phyloP scores from a whole-genome alignment of 2,888 invertebrate species.

The Pemphredon lugubris region DNA sequence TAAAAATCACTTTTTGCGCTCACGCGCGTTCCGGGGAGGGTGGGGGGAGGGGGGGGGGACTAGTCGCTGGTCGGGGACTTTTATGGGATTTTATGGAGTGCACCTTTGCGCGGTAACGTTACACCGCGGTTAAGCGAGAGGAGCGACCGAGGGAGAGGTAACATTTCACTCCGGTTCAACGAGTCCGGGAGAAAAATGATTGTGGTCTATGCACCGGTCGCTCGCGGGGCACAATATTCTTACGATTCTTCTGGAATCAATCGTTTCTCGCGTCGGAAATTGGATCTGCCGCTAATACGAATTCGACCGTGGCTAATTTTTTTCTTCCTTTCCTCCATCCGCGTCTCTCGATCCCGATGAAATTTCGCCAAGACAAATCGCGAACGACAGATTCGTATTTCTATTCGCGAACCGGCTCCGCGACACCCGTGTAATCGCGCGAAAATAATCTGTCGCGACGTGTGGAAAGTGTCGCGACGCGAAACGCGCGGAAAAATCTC shows the following conservation, averaged over 20 bases:
- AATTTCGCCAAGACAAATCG: slow-evolving; percentile 1
- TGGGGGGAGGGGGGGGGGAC: too few relatives aligned
- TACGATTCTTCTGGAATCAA: slow-evolving; percentile 51
- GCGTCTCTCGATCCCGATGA: slow-evolving; percentile 21
- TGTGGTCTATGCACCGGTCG: slow-evolving; percentile 64
- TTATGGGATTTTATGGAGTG: slow-evolving; percentile 57
- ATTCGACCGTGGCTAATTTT: slow-evolving; percentile 35
- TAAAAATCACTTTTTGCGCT: slow-evolving; percentile 10
- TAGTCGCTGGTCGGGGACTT: slow-evolving; percentile 50
- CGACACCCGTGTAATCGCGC: too few relatives aligned
- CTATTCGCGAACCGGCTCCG: not conserved
- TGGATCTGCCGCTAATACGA: slow-evolving; percentile 40
- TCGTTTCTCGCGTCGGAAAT: slow-evolving; percentile 52
- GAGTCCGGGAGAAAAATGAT: slow-evolving; percentile 63
- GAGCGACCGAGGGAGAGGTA: slow-evolving; percentile 57
- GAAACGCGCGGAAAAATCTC: too few relatives aligned
- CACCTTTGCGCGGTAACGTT: slow-evolving; percentile 59
- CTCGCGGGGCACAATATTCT: slow-evolving; percentile 44
- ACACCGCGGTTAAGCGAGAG: slow-evolving; percentile 62
- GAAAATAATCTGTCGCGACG: too few relatives aligned
- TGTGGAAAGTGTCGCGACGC: too few relatives aligned
- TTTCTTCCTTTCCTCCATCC: too few relatives aligned
- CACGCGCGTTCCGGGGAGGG: slow-evolving; percentile 29
- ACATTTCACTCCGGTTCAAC: slow-evolving; percentile 69
- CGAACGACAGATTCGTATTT: not conserved